These are phyloP conservation scores for Ammospiza caudacuta DNA, from an alignment of 2,113 vertebrate species.

Conservation along the genomic window DNA sequence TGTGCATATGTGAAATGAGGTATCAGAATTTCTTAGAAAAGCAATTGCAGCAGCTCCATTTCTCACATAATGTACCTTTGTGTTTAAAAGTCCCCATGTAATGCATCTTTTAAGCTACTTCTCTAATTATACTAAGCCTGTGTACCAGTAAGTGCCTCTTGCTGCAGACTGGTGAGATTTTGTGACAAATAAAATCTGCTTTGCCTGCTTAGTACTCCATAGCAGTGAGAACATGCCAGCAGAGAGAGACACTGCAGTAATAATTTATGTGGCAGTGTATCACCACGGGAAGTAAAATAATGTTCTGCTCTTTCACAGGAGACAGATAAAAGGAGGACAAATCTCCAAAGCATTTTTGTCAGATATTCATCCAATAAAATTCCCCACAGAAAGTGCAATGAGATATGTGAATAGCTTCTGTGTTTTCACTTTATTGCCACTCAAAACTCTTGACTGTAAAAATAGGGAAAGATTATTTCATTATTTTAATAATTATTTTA, in stretches of 20 bases:
- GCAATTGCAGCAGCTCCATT: neutral
- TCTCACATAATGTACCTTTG: neutral
- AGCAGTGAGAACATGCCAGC: neutral
- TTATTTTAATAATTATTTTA: neutral
- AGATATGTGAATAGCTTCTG: neutral
- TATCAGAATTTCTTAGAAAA: neutral
- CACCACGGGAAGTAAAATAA: neutral
- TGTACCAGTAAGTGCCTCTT: neutral
- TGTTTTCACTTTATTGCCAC: neutral
- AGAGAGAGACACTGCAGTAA: conserved; percentile 21
- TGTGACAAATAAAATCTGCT: neutral
- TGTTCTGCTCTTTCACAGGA: conserved; percentile 1
- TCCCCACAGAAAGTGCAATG: neutral
- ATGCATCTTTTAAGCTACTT: neutral
- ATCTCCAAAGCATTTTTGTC: neutral
- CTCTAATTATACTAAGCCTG: neutral
- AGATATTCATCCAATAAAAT: neutral
- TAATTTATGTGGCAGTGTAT: conserved; percentile 5
- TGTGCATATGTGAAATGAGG: neutral
- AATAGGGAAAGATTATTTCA: neutral
- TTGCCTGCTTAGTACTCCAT: neutral
- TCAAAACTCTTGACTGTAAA: neutral
- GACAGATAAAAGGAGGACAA: neutral
- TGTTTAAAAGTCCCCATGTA: neutral
- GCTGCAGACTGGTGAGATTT: neutral